phyloP scores from a whole-genome alignment of 2,888 invertebrate genomes.

The Drosophila dives region DNA sequence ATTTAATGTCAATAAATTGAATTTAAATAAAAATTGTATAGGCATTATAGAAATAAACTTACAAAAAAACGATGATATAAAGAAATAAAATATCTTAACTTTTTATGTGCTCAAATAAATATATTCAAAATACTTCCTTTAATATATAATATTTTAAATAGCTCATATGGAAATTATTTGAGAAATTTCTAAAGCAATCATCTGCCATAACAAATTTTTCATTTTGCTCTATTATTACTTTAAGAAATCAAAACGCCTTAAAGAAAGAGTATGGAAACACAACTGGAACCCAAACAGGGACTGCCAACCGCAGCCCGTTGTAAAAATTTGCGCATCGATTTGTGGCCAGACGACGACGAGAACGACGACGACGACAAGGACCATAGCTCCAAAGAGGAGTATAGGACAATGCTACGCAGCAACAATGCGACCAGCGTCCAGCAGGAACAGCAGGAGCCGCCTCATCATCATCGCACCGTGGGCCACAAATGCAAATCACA shows the following conservation, averaged over 20 bases:
- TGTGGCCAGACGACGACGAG: slow-evolving; percentile 70
- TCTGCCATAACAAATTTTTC: neutral
- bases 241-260: neutral
- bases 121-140: neutral
- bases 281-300: slow-evolving; percentile 26
- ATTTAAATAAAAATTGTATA: neutral
- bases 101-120: neutral
- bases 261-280: slow-evolving; percentile 41
- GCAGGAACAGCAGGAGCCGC: slow-evolving; percentile 34
- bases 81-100: neutral
- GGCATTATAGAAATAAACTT: neutral
- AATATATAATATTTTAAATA: neutral
- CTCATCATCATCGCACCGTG: slow-evolving; percentile 67
- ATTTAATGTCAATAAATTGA: neutral
- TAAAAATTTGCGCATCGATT: slow-evolving; percentile 78
- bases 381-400: slow-evolving; percentile 44
- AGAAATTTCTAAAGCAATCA: neutral
- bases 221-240: neutral
- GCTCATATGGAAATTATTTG: neutral
- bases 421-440: slow-evolving; percentile 54
- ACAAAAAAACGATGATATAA: neutral
- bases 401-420: slow-evolving; percentile 49
- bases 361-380: slow-evolving; percentile 29
- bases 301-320: slow-evolving; percentile 71
- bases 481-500: slow-evolving; percentile 70